Evolutionary conservation across 2,113 vertebrate species (phyloP).

Genomic region (Pungitius pungitius): DNA sequence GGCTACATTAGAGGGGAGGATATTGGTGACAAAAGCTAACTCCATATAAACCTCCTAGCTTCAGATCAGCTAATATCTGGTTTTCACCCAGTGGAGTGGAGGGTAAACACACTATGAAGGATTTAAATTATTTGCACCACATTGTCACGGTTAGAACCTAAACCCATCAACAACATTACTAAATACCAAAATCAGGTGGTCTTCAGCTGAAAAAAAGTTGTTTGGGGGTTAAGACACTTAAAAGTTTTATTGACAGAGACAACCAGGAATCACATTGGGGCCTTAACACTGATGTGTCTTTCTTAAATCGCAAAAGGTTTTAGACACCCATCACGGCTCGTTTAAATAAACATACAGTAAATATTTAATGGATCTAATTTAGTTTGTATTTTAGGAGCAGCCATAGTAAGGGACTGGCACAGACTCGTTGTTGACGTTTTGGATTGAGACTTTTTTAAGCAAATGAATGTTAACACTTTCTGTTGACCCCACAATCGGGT

Average conservation of each 20-base stretch:
- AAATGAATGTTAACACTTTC: background rate
- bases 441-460: background rate
- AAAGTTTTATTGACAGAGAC: background rate
- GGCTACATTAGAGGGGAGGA: background rate
- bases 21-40: background rate
- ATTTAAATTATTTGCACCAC: background rate
- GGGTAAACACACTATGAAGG: background rate
- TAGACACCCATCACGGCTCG: background rate
- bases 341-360: background rate
- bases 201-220: background rate
- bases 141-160: background rate
- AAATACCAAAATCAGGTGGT: background rate
- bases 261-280: background rate
- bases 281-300: background rate
- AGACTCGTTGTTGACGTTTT: background rate
- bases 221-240: background rate
- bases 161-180: background rate
- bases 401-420: background rate
- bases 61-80: background rate
- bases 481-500: too few species aligned
- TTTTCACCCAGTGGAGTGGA: background rate
- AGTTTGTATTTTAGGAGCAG: constrained; percentile 2
- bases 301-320: background rate
- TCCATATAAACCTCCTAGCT: background rate
- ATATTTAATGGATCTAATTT: background rate